phyloP scores from a whole-genome alignment of 2,113 vertebrate genomes.

The Lates calcarifer region DNA sequence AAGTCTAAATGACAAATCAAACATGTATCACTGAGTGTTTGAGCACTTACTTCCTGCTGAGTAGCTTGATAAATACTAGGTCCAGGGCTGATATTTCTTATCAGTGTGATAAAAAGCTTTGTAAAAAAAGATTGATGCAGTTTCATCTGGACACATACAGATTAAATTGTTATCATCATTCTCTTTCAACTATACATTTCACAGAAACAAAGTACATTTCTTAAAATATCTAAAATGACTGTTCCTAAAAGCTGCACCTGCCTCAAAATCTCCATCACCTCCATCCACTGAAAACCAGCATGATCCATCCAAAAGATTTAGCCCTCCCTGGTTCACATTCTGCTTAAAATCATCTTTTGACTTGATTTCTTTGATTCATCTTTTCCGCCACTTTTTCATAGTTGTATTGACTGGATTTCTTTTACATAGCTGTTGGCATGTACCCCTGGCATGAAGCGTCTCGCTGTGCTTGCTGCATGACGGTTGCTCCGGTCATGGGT shows the following conservation, averaged over 20 bases:
- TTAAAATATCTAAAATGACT: not conserved
- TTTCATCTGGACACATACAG: not conserved
- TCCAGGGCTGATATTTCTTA: no score
- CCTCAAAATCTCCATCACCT: not conserved
- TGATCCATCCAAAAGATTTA: not conserved
- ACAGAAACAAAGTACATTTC: not conserved
- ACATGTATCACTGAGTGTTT: no score
- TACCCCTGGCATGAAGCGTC: slow-evolving; percentile 72
- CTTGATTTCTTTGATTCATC: slow-evolving; percentile 40
- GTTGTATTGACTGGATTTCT: slow-evolving; percentile 59
- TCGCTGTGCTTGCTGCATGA: slow-evolving; percentile 83
- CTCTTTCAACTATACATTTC: not conserved
- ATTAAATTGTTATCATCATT: not conserved
- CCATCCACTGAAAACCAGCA: slow-evolving; percentile 16
- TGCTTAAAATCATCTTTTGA: not conserved
- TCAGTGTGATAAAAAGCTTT: no score
- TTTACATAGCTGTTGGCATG: slow-evolving; percentile 72
- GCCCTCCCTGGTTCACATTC: not conserved
- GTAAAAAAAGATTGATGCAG: no score
- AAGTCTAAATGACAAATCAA: no score
- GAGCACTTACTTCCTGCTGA: no score
- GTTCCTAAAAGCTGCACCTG: not conserved
- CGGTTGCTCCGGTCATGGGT: slow-evolving; percentile 62
- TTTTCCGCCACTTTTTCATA: slow-evolving; percentile 23
- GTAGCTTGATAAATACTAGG: no score